Base-by-base conservation (phyloP, 2,888 invertebrate genomes). In the Volucella inanis region DNA sequence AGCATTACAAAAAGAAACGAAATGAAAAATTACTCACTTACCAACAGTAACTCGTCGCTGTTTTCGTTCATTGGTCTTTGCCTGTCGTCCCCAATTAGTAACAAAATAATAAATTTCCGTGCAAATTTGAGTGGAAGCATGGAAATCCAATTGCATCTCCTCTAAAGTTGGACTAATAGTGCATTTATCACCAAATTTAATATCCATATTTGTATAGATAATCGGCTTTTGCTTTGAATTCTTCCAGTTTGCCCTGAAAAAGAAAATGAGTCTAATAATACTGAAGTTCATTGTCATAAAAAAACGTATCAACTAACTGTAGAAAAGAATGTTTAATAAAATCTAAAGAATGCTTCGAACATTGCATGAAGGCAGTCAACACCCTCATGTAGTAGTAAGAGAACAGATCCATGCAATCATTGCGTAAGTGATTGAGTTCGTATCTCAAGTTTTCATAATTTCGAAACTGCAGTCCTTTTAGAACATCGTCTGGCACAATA, bases 381-480 rank as follows among this genome's bases (percentile, higher is more conserved):
- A 96, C 94, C 91, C 95, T 96, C 67, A 94, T 94, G 88, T 96
- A 96, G 89, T 96, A 97, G 90, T 95, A 95, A 0, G 95, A 95
- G 90, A 96, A 97, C 62, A 97, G 92, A 89, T 97, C 97, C 90
- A 96, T 95, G 88, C 96, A 96, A 89, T 97, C 96, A 65, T 94
- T 95, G 57, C 95, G 94, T 3, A 95, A 92, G 49, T 93, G 93
- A 67, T 90, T 89, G 38, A 95, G 89, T 80, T 95, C 95, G 88
- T 94, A 93, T 38, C 93, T 93, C 8, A 94, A 93, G 88, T 93
- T 93, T 87, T 95, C 95, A 62, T 95, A 93, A 88, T 94, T 94
- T 88, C 93, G 92, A 88, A 95, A 95, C 39, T 90, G 90, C 3
- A 90, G 57, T 0, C 81, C 87, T 39, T 76, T 87, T 18, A 90